These are phyloP conservation scores for Synanthedon andrenaeformis DNA, from an alignment of 2,888 invertebrate genomes.

Conservation along the genomic window DNA sequence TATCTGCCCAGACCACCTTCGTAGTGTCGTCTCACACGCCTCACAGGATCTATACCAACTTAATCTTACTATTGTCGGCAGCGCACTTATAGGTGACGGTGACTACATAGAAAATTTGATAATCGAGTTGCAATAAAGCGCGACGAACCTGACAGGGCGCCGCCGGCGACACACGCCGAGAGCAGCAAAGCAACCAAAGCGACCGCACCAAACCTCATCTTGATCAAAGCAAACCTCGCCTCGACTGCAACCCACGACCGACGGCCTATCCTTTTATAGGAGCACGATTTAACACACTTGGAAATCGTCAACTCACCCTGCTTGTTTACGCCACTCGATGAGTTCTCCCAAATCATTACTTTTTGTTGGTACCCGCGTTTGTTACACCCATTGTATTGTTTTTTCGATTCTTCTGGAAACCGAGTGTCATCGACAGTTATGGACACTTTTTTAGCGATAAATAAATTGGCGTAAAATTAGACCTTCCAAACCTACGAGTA, in stretches of 20 bases:
- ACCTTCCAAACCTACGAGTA: not conserved
- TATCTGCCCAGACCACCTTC: conserved; percentile 13
- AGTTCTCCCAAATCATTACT: conserved; percentile 28
- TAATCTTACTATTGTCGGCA: too few species aligned
- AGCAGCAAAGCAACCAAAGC: conserved; percentile 15
- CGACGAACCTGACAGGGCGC: conserved; percentile 36
- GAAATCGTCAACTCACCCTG: conserved; percentile 28
- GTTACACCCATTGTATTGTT: conserved; percentile 5
- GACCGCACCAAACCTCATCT: conserved; percentile 2
- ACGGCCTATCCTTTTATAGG: conserved; percentile 27
- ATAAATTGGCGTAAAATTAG: conserved; percentile 1
- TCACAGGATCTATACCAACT: conserved; percentile 4
- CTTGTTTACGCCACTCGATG: conserved; percentile 25
- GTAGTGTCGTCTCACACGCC: conserved; percentile 21
- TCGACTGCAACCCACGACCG: conserved; percentile 12
- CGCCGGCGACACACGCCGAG: conserved; percentile 10
- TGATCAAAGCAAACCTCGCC: not conserved
- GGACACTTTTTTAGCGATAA: conserved; percentile 1
- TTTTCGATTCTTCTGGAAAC: conserved; percentile 1
- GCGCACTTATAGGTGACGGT: too few species aligned
- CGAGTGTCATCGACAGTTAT: conserved; percentile 1
- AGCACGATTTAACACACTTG: conserved; percentile 14
- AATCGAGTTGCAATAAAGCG: not conserved
- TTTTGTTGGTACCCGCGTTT: conserved; percentile 15
- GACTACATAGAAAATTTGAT: too few species aligned